A percentile compares a stretch with the other conserved stretches of the same genome.
phyloP scores from a whole-genome alignment of 2,113 vertebrate genomes.

The Salminus brasiliensis region DNA sequence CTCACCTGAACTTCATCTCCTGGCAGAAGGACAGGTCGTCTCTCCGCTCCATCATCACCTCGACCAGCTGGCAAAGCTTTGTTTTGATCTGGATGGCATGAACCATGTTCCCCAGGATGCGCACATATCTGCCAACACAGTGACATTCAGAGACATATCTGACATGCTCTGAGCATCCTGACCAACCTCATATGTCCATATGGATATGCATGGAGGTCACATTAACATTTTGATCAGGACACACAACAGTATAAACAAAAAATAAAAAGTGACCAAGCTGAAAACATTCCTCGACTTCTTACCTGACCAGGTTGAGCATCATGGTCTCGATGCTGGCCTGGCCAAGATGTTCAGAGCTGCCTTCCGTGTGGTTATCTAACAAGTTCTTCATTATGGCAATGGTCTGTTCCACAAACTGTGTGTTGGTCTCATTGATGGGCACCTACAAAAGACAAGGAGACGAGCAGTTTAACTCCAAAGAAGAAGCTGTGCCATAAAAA shows the following conservation, averaged over 20 bases:
- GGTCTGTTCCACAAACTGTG: slow-evolving; percentile 97
- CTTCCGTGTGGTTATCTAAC: slow-evolving; percentile 94
- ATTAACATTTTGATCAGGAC: no score
- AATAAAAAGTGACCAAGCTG: background rate
- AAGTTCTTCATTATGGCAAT: slow-evolving; percentile 99
- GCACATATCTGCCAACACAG: slow-evolving; percentile 84
- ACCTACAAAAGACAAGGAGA: slow-evolving; percentile 76
- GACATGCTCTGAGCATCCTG: background rate
- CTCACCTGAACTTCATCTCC: slow-evolving; percentile 98
- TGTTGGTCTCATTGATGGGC: slow-evolving; percentile 93
- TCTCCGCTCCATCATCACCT: slow-evolving; percentile 97
- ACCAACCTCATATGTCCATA: no score
- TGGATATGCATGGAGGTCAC: no score
- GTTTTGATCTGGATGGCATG: slow-evolving; percentile 98
- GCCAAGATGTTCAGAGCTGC: slow-evolving; percentile 94
- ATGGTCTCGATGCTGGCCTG: slow-evolving; percentile 99
- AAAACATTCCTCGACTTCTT: slow-evolving; percentile 47
- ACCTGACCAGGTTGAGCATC: slow-evolving; percentile 98
- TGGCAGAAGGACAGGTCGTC: slow-evolving; percentile 98
- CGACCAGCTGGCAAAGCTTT: slow-evolving; percentile 93
- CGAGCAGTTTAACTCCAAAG: background rate
- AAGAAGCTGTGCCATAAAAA: no score
- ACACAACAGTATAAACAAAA: no score
- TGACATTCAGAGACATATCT: background rate
- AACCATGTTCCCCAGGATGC: slow-evolving; percentile 91